Conservation (phyloP, 2,888 invertebrate genomes). For the Coenonympha arcania region DNA sequence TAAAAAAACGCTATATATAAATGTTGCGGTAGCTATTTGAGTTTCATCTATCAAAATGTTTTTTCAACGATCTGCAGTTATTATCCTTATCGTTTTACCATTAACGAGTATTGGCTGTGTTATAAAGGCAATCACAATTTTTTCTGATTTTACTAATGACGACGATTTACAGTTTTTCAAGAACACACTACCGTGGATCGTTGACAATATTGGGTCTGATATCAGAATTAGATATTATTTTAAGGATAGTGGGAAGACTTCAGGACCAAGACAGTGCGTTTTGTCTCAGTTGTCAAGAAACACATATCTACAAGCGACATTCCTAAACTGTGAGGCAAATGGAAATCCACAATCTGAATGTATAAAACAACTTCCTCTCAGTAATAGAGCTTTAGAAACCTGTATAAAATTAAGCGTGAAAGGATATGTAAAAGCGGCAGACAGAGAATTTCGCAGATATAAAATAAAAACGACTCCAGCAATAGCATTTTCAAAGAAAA, state of each 20-base stretch:
- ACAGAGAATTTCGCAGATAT: constrained; percentile 20
- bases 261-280: constrained; percentile 31
- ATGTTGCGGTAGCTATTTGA: neutral
- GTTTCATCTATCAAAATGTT: constrained; percentile 10
- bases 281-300: constrained; percentile 28
- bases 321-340: constrained; percentile 26
- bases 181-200: constrained; percentile 34
- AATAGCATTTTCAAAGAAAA: constrained; percentile 23
- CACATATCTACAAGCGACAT: constrained; percentile 26
- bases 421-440: constrained; percentile 19
- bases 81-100: constrained; percentile 5
- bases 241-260: constrained; percentile 27
- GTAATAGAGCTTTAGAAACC: constrained; percentile 14
- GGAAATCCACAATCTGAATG: constrained; percentile 21
- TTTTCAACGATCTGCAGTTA: neutral
- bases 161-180: constrained; percentile 33
- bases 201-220: constrained; percentile 33
- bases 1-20: neutral
- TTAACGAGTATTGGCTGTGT: constrained; percentile 21
- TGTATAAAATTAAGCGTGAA: constrained; percentile 24
- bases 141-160: constrained; percentile 32
- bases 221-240: constrained; percentile 32
- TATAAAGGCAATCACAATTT: constrained; percentile 31
- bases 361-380: constrained; percentile 17
- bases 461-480: constrained; percentile 24